Base-by-base conservation (phyloP, 2,113 vertebrate genomes). In the Girardinichthys multiradiatus region DNA sequence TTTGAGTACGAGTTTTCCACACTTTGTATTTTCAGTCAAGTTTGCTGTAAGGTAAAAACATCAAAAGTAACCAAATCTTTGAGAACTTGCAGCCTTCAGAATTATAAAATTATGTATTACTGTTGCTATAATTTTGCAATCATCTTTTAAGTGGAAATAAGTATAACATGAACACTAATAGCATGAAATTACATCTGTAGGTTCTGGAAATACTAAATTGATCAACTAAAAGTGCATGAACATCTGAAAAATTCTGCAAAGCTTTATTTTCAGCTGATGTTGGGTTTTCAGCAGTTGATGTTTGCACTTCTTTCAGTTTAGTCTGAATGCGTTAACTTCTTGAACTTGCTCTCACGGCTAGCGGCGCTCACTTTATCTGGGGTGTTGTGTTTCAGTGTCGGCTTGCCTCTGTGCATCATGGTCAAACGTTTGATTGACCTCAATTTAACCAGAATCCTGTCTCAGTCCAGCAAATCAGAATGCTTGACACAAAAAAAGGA, bases 351-450 rank as follows among this genome's bases (percentile, higher is more conserved):
- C 58, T 15, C 19, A 24, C 17, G 21, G 31, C 6, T 31, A 21
- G n/a, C 24, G 17, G 10, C 21, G 19, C 35, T 42, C 5, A 10
- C 35, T 42, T 26, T 28, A 39, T 64, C 62, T 42, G n/a, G 35
- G 62, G n/a, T 64, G 21, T 39, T 64, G 62, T 64, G 62, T 35
- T 64, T 42, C n/a, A 9, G 14, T 27, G 13, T 64, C 35, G 1
- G 35, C 26, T 64, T 17, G 24, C 27, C 15, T 27, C 26, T 54
- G 28, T 29, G 30, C 27, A 12, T 48, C 24, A 51, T 19, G 19
- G 72, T 33, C 27, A 54, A 33, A 48, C 37, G 30, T 75, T 61
- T 75, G 39, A 68, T 29, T 59, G 9, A 74, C 29, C 42, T 45
- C 31, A 10, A 51, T n/a, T 61, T 13, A 61, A 4, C 64, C 30